Percentiles rank a stretch among this genome's conserved stretches.
Evolutionary conservation across 2,888 invertebrate genomes (phyloP).

Genomic region (Coelopa pilipes): DNA sequence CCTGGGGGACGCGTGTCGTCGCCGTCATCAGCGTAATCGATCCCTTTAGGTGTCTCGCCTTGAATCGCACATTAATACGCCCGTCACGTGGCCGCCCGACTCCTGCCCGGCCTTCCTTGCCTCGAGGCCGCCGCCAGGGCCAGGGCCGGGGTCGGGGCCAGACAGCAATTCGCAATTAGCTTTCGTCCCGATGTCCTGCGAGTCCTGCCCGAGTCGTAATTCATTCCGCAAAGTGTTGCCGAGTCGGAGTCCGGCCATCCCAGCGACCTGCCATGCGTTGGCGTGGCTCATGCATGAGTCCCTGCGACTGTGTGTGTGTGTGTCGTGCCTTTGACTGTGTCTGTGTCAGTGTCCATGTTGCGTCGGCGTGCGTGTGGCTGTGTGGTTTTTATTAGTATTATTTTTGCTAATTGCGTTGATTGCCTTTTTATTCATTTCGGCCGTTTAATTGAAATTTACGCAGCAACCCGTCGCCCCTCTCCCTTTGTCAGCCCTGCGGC

Average conservation of each 20-base stretch:
- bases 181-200: no score
- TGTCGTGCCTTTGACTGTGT: no score
- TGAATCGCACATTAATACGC: constrained; percentile 7
- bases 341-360: neutral
- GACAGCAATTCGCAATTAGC: neutral
- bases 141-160: no score
- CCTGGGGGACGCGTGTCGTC: neutral
- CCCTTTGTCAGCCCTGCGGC: neutral
- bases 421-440: neutral
- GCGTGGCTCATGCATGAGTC: no score
- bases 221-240: neutral
- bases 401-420: neutral
- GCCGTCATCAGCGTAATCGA: neutral
- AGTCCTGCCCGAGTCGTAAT: neutral
- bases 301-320: no score
- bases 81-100: neutral
- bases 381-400: neutral
- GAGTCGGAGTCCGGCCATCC: no score
- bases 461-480: neutral
- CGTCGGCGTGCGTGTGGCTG: neutral
- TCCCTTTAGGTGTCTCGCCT: constrained; percentile 4
- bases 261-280: no score
- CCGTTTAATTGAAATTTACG: constrained; percentile 1
- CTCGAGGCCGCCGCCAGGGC: no score
- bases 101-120: no score